A percentile compares a stretch with the other conserved stretches of the same genome.
These are phyloP conservation scores for Platichthys stellatus DNA, from an alignment of 2,113 vertebrate genomes.

Conservation along the genomic window DNA sequence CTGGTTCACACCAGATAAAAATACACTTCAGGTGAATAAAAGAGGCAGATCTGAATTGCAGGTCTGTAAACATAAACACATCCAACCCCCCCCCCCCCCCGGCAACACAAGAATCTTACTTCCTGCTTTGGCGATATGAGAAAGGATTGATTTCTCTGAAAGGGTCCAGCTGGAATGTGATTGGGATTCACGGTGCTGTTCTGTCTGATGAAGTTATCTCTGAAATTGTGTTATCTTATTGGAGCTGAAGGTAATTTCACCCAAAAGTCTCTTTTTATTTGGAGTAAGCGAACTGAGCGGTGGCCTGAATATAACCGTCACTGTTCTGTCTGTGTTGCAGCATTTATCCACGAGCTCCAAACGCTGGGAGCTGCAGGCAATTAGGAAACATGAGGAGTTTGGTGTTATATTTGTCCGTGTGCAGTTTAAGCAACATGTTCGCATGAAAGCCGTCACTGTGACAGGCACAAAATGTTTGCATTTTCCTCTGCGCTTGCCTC, in stretches of 20 bases:
- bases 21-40: no score
- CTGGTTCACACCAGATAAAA: no score
- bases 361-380: background rate
- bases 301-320: background rate
- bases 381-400: background rate
- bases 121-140: no score
- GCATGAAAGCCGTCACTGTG: slow-evolving; percentile 30
- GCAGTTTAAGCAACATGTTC: background rate
- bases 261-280: background rate
- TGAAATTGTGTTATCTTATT: background rate
- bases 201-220: background rate
- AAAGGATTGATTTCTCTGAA: background rate
- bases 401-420: background rate
- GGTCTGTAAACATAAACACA: no score
- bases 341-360: background rate
- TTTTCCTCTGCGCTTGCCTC: slow-evolving; percentile 17
- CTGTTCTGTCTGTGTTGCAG: background rate
- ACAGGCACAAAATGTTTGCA: slow-evolving; percentile 40
- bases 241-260: background rate
- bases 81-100: no score
- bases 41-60: no score
- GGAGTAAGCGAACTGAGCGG: background rate
- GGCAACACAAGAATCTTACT: no score
- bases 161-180: background rate
- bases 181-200: background rate